Base-by-base conservation (phyloP, 2,797 vertebrate genomes). In the Silurus lanzhouensis region DNA sequence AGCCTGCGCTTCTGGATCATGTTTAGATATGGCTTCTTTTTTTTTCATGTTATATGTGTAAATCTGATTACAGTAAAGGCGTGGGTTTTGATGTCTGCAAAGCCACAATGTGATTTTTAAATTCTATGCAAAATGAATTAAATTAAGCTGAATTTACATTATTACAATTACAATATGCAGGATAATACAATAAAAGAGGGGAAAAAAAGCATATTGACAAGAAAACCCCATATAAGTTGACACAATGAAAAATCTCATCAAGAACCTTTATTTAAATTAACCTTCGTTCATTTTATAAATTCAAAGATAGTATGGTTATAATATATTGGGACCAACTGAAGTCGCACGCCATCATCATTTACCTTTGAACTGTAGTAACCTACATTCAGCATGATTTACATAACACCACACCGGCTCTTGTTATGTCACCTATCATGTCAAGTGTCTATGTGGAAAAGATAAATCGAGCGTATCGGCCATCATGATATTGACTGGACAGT, bases 401-500 rank as follows among this genome's bases (percentile, higher is more conserved):
- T 58, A 58, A 57, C 74, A 31, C 17, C 25, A 19, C 74, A 20
- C 9, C 25, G 10, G 17, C 19, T 58, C 74, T 76, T 48, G 44
- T 72, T 10, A 76, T 76, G 48, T 57, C 75, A 60, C 19, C 19
- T 78, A 61, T 60, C 38, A 44, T 78, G 58, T 78, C 19, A 61
- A 61, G 31, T 78, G 76, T 63, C 5, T 78, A 6, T 61, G 10
- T 46, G 10, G 9, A 13, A 61, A 78, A 44, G 58, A 78, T 63
- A 61, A 61, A 78, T 78, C 20, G 13, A 38, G 17, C 17, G 38
- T 20, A 77, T 77, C 27, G 38, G 75, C 68, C 6, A 72, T 67
- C 14, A 82, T 58, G n/a, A 52, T 81, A 46, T 57, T 76, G 70
- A 70, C 67, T 82, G 31, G 31, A 63, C 77, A 64, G 67, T 81